phyloP scores from a whole-genome alignment of 2,113 vertebrate genomes.

The Thamnophis sirtalis region DNA sequence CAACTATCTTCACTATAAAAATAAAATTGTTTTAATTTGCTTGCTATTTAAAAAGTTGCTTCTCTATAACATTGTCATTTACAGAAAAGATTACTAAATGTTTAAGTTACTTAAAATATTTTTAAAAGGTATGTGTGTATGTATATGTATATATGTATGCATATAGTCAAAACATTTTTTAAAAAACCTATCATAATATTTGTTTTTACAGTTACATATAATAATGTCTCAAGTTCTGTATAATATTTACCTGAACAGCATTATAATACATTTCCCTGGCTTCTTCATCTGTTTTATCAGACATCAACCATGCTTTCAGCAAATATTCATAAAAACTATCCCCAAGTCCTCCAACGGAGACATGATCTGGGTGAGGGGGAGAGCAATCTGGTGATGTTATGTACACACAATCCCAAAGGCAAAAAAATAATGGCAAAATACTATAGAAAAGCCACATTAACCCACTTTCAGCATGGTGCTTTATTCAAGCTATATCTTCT shows the following conservation, averaged over 20 bases:
- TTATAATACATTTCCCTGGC: slow-evolving; percentile 95
- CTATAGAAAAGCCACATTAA: slow-evolving; percentile 19
- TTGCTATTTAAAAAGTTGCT: not conserved
- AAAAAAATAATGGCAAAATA: slow-evolving; percentile 18
- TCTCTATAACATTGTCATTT: not conserved
- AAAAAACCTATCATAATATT: not conserved
- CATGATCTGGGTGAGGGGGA: slow-evolving; percentile 86
- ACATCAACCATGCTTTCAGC: slow-evolving; percentile 98
- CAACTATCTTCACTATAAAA: slow-evolving; percentile 24
- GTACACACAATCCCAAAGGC: slow-evolving; percentile 38
- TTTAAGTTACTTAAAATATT: not conserved
- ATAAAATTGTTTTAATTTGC: not conserved
- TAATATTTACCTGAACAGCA: slow-evolving; percentile 84
- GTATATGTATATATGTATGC: not conserved
- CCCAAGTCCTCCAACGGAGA: slow-evolving; percentile 92
- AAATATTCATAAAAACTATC: slow-evolving; percentile 99
- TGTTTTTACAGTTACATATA: slow-evolving; percentile 41
- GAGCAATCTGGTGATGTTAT: slow-evolving; percentile 48
- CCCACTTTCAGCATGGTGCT: slow-evolving; percentile 8
- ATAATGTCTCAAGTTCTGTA: slow-evolving; percentile 55
- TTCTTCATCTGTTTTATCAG: slow-evolving; percentile 91
- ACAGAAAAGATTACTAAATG: not conserved
- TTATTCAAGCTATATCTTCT: slow-evolving; percentile 3
- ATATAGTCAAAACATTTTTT: not conserved
- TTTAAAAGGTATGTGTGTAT: not conserved